Conservation (phyloP, 2,888 invertebrate species). For the Seira musarum region DNA sequence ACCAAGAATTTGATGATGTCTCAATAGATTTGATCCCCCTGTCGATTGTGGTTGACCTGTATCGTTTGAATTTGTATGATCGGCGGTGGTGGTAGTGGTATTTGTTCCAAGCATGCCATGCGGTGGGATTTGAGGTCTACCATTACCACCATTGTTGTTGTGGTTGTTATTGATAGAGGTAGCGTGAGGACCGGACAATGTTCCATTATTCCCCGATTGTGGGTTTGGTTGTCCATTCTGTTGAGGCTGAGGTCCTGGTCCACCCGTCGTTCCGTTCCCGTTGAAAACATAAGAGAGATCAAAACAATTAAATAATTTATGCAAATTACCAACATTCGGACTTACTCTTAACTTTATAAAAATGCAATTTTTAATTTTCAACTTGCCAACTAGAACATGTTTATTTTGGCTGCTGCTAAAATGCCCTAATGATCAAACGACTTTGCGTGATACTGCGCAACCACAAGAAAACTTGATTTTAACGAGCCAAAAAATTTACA, state of each 20-base stretch:
- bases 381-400: constrained; percentile 21
- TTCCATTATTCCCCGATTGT: constrained; percentile 30
- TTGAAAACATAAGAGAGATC: too few relatives aligned
- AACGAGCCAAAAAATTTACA: too few relatives aligned
- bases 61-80: constrained; percentile 29
- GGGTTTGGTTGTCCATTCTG: constrained; percentile 34
- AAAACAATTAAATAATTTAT: too few relatives aligned
- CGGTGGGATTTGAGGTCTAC: constrained; percentile 44
- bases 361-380: neutral
- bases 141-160: constrained; percentile 19
- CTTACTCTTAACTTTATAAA: constrained; percentile 29
- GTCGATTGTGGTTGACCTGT: constrained; percentile 17
- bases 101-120: constrained; percentile 36
- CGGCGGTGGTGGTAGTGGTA: constrained; percentile 38
- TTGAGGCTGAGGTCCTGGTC: constrained; percentile 65
- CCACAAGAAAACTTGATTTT: too few relatives aligned
- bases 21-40: constrained; percentile 23
- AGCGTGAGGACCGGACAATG: constrained; percentile 17
- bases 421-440: too few relatives aligned
- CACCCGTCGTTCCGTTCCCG: constrained; percentile 86
- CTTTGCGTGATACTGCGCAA: too few relatives aligned
- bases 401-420: too few relatives aligned
- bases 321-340: too few relatives aligned
- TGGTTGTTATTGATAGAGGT: constrained; percentile 38
- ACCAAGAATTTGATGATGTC: constrained; percentile 54